Evolutionary conservation across 2,113 vertebrate species (phyloP).

Genomic region (pig (Sus scrofa)): T2T-Sscrofa CM000825.6:54374501-54375000

Average conservation of each 20-base stretch:
- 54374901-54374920: neutral
- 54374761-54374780: neutral
- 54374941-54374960: neutral
- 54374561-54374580: constrained; percentile 34
- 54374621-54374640: neutral
- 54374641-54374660: neutral
- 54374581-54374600: constrained; percentile 10
- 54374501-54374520: constrained; percentile 57
- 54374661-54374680: neutral
- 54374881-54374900: neutral
- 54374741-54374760: neutral
- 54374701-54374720: neutral
- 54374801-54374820: neutral
- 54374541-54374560: constrained; percentile 1
- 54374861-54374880: neutral
- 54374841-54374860: neutral
- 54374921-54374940: neutral
- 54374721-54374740: neutral
- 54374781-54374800: neutral
- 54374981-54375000: neutral
- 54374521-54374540: constrained; percentile 6
- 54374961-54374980: neutral
- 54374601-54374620: neutral
- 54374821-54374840: neutral
- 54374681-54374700: neutral